Evolutionary conservation across 2,797 vertebrate species (phyloP).

Genomic region (Microctenopoma lineatum): DNA sequence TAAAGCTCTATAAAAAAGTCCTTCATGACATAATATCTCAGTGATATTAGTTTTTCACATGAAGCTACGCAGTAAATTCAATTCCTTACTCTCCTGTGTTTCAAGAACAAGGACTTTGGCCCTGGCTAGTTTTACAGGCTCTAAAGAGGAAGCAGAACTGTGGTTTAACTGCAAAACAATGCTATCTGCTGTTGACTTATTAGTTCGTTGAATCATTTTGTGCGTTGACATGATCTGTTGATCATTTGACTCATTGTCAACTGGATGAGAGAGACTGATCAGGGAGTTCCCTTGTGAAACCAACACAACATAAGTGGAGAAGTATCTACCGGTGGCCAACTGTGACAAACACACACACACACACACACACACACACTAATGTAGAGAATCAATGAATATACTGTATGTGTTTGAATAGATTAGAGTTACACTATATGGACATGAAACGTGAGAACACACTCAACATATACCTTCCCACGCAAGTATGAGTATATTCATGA

Average conservation of each 20-base stretch:
- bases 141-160: slow-evolving; percentile 57
- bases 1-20: background rate
- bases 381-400: slow-evolving; percentile 79
- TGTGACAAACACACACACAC: slow-evolving; percentile 75
- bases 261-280: slow-evolving; percentile 29
- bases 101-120: slow-evolving; percentile 9
- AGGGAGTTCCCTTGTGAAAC: slow-evolving; percentile 44
- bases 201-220: slow-evolving; percentile 27
- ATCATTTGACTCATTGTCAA: slow-evolving; percentile 37
- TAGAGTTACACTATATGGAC: slow-evolving; percentile 74
- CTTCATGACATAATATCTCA: background rate
- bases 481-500: slow-evolving; percentile 28
- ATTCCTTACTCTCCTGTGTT: background rate
- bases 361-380: slow-evolving; percentile 51
- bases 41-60: background rate
- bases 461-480: slow-evolving; percentile 47
- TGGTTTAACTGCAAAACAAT: slow-evolving; percentile 25
- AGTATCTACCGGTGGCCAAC: slow-evolving; percentile 79
- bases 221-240: slow-evolving; percentile 26
- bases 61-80: background rate
- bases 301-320: slow-evolving; percentile 54
- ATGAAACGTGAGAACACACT: slow-evolving; percentile 66
- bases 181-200: slow-evolving; percentile 54
- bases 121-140: slow-evolving; percentile 42
- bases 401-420: slow-evolving; percentile 80